phyloP scores from a whole-genome alignment of 2,113 vertebrate species.

The Neotoma lepida region DNA sequence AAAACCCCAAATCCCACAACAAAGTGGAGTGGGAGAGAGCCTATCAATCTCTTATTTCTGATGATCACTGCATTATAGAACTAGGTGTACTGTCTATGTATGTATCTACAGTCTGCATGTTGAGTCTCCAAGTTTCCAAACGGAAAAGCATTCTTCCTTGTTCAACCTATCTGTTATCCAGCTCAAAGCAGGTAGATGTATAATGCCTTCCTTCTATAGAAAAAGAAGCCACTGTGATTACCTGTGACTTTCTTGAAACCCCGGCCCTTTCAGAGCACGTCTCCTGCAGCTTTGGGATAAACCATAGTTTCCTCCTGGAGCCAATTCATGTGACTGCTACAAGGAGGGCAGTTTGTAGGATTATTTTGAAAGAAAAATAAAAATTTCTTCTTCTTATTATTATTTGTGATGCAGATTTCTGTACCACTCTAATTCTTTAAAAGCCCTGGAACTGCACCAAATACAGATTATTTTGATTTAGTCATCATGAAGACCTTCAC shows the following conservation, averaged over 20 bases:
- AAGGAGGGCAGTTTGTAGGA: neutral
- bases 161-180: neutral
- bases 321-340: neutral
- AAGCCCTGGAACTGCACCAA: neutral
- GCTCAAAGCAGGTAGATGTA: neutral
- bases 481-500: neutral
- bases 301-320: neutral
- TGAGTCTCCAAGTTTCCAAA: neutral
- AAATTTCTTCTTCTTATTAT: neutral
- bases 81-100: neutral
- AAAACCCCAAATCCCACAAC: neutral
- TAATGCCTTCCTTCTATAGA: neutral
- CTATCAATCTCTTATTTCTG: slow-evolving; percentile 4
- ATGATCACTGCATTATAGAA: neutral
- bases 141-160: neutral
- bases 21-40: neutral
- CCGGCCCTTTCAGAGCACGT: neutral
- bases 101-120: neutral
- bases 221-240: neutral
- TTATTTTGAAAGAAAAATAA: neutral
- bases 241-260: neutral
- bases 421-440: slow-evolving; percentile 27
- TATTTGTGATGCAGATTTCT: neutral
- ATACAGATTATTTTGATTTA: neutral
- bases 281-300: neutral